Percentiles rank a stretch among this genome's conserved stretches.
These are phyloP conservation scores for Arenaria interpres DNA, from an alignment of 2,113 vertebrate genomes.

Conservation along the genomic window DNA sequence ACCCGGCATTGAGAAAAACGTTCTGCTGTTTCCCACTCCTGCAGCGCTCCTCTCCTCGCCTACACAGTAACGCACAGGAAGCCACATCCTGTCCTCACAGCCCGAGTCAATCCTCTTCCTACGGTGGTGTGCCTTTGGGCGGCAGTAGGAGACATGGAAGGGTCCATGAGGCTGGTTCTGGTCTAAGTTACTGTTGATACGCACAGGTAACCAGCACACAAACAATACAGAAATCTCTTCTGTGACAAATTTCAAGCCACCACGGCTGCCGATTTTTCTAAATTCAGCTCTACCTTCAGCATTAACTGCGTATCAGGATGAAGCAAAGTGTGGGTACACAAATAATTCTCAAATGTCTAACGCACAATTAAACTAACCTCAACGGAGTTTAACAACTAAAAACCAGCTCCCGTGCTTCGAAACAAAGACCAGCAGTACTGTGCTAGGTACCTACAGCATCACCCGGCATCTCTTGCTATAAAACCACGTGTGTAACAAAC, in stretches of 20 bases:
- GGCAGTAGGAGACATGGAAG: background rate
- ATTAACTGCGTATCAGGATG: background rate
- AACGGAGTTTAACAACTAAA: background rate
- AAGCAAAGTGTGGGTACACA: background rate
- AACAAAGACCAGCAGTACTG: background rate
- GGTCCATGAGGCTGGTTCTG: background rate
- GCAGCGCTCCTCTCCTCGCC: background rate
- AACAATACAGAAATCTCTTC: background rate
- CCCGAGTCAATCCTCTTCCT: no score
- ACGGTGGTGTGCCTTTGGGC: background rate
- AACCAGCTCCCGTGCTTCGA: background rate
- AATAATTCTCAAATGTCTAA: background rate
- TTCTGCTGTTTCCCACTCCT: background rate
- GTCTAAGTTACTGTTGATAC: background rate
- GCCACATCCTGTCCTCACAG: background rate
- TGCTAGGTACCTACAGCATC: background rate
- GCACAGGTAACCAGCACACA: no score
- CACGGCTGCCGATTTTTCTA: background rate
- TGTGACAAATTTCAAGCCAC: background rate
- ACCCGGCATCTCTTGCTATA: background rate
- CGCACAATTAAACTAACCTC: background rate
- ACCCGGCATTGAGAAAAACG: background rate
- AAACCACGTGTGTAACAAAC: rapidly evolving
- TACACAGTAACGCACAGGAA: rapidly evolving
- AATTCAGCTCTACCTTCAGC: background rate